Evolutionary conservation across 2,113 vertebrate genomes (phyloP).

Genomic region (Channa maculata): DNA sequence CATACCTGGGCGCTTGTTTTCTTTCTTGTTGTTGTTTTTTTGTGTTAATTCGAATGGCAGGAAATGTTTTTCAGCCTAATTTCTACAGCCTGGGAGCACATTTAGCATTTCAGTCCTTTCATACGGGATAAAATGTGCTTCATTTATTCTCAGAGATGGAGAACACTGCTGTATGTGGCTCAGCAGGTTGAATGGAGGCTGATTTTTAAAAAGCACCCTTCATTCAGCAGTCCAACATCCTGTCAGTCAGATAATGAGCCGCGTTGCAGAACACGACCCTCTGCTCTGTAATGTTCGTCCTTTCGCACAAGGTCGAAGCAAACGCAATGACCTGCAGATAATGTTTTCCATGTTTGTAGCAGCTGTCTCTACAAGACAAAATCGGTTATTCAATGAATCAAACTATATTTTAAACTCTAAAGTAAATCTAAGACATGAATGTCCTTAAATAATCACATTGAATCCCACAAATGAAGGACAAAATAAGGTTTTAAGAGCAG

Average conservation of each 20-base stretch:
- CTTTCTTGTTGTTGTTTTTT: background rate
- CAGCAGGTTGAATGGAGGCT: conserved; percentile 20
- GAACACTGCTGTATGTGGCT: background rate
- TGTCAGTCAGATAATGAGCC: conserved; percentile 15
- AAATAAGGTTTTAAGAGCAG: too few species aligned
- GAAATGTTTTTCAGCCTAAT: conserved; percentile 37
- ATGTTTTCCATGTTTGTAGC: background rate
- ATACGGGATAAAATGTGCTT: background rate
- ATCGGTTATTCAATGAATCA: too few species aligned
- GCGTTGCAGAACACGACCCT: conserved; percentile 11
- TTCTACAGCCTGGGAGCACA: background rate
- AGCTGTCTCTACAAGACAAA: too few species aligned
- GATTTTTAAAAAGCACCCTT: conserved; percentile 1
- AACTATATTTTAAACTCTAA: too few species aligned
- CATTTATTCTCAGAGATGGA: background rate
- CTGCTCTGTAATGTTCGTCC: background rate
- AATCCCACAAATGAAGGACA: too few species aligned
- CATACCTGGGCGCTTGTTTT: background rate
- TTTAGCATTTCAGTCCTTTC: conserved; percentile 28
- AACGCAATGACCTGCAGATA: background rate
- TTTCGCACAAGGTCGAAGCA: background rate
- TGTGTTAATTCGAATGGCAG: background rate
- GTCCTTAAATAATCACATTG: too few species aligned
- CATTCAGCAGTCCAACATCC: conserved; percentile 3
- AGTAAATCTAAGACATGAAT: too few species aligned